Evolutionary conservation across 2,113 vertebrate species (phyloP), one percentile per base, ranked within the genome.

Genomic region (Platysteira castanea): DNA sequence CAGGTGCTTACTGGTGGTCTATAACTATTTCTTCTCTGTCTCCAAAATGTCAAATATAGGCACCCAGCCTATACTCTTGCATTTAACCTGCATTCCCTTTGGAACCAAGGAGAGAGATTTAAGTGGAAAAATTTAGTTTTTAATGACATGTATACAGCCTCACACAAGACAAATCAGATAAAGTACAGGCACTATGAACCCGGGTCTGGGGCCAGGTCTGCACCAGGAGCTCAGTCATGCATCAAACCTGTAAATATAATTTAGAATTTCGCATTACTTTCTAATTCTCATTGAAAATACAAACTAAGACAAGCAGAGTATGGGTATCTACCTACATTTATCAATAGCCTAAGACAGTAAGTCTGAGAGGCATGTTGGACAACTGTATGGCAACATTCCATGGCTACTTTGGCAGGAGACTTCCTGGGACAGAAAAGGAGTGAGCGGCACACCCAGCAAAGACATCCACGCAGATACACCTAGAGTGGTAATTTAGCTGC

Each of bases 121-220:
- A 37, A 37, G n/a, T 31, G 17, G 35, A 49, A 60, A 67, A 70
- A 59, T 5, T 8, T 23, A 28, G 7, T n/a, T 95, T 92, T 87
- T 57, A 63, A 27, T 78, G 23, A 19, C 9, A 18, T 6, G 1
- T 39, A 21, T 73, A 17, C 27, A 73, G 31, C 24, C 9, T 79
- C 13, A 3, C 21, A 42, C 31, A 83, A 75, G 33, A 14, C 12
- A 54, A 76, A 49, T 37, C 31, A 35, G 39, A 33, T 78, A n/a
- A 77, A 85, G 19, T 28, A 30, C 0, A 37, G 30, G 28, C 16
- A 33, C 13, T 77, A 6, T 0, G 0, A 50, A 79, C 42, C 11
- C 1, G 1, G 50, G 42, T 26, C 17, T 35, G 39, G 69, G 31
- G 57, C 11, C 11, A 71, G 13, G 11, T 39, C 39, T 5, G 3